Base-by-base conservation (phyloP, 2,888 invertebrate species). In the Teleogryllus oceanicus region DNA sequence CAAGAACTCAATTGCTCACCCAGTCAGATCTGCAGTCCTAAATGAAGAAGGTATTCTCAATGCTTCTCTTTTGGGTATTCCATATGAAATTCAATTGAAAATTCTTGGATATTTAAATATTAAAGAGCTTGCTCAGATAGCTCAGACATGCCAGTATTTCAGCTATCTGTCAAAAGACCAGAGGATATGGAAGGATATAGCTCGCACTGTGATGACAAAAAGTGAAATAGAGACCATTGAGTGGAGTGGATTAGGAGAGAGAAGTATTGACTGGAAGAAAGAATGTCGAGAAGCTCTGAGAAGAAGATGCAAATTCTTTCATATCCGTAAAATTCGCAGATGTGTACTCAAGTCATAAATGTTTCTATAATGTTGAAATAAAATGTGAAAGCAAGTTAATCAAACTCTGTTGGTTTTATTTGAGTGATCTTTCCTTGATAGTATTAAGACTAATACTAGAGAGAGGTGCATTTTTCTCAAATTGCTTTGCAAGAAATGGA, bases 21-120 rank as follows among this genome's bases (percentile, higher is more conserved):
- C 62, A 5, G 62, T 62, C n/a, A 62, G 62, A 62, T 62, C 62
- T 18, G 62, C 62, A 62, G n/a, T 62, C n/a, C n/a, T 62, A n/a
- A 62, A 62, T 62, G 62, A 62, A n/a, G 62, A 62, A 62, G 62
- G 62, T 62, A 62, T 62, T 62, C n/a, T 62, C 13, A 62, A 62
- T 62, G 62, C 62, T 62, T 62, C 62, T 62, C 62, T 62, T 62
- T 62, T 62, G 62, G 62, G 62, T 62, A 18, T 62, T 18, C n/a
- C 62, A 12, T 62, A 62, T 16, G 62, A 62, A 62, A 13, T 62
- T 11, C 62, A 62, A 62, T 62, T 62, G 13, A 62, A 62, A 62
- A 62, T 62, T 18, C n/a, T 62, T 13, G n/a, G n/a, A 4, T 62
- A 62, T 12, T 62, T 62, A 62, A 62, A 62, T 62, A n/a, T 62